A percentile compares a stretch with the other conserved stretches of the same genome.
Conservation (phyloP, 2,797 vertebrate species). For the Cercopithecus mitis region DNA sequence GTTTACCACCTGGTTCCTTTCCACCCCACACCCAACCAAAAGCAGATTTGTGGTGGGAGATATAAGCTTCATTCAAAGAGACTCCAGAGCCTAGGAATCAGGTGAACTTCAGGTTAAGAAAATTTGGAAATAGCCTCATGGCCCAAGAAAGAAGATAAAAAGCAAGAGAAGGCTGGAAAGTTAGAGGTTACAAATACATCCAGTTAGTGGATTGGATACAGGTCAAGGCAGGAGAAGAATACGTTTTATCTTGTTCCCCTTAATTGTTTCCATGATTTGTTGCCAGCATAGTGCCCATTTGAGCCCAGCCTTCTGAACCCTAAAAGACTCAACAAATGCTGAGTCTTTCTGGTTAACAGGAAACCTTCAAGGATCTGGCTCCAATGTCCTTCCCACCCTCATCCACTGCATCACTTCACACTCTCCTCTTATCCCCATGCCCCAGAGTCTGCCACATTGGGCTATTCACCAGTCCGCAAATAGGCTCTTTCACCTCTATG, state of each 20-base stretch:
- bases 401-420: not conserved
- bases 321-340: not conserved
- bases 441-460: not conserved
- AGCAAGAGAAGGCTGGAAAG: not conserved
- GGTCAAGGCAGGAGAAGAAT: not conserved
- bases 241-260: conserved; percentile 25
- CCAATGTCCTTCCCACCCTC: not conserved
- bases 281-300: not conserved
- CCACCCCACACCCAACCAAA: not conserved
- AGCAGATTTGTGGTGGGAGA: not conserved
- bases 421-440: not conserved
- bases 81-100: conserved; percentile 1
- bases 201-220: not conserved
- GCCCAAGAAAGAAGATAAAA: not conserved
- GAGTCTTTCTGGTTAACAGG: not conserved
- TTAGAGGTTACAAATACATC: not conserved
- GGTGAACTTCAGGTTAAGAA: not conserved
- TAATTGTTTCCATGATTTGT: conserved; percentile 24
- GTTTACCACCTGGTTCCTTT: not conserved
- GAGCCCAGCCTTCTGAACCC: not conserved
- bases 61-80: not conserved
- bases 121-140: not conserved
- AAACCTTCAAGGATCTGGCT: not conserved
- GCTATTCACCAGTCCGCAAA: not conserved
- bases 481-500: not conserved